Percentiles rank a stretch among this genome's conserved stretches.
Conservation (phyloP, 2,888 invertebrate species). For the Sinhomidia bicolor region DNA sequence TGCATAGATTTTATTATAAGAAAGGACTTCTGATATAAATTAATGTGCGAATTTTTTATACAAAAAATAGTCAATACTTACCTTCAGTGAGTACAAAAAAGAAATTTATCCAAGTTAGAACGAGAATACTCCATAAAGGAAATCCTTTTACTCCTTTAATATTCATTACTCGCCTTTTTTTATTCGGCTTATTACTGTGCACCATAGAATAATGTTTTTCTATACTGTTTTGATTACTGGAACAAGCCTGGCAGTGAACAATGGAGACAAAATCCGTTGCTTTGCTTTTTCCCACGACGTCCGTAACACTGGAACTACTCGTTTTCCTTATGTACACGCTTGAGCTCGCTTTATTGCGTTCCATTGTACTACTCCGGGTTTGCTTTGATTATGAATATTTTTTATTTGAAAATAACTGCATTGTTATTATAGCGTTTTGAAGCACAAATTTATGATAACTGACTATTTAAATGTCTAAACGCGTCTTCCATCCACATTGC, state of each 20-base stretch:
- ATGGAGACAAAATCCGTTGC: background rate
- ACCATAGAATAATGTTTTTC: background rate
- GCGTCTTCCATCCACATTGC: too few relatives aligned
- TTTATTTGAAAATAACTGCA: background rate
- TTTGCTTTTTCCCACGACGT: background rate
- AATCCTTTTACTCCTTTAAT: constrained; percentile 34
- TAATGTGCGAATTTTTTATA: too few relatives aligned
- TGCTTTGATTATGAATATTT: background rate
- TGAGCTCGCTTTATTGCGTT: background rate
- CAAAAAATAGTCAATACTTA: too few relatives aligned
- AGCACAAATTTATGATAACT: too few relatives aligned
- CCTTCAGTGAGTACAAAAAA: constrained; percentile 52
- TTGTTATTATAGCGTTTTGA: too few relatives aligned
- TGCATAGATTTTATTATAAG: too few relatives aligned
- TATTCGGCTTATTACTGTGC: background rate
- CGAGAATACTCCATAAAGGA: constrained; percentile 42
- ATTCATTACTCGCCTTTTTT: background rate
- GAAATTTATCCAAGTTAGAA: constrained; percentile 61
- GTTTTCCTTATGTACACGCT: background rate
- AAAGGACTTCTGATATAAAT: too few relatives aligned
- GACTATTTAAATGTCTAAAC: too few relatives aligned
- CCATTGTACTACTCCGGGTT: background rate
- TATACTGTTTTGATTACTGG: constrained; percentile 26
- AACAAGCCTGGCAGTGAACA: constrained; percentile 42
- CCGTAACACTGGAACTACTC: background rate